A percentile compares a stretch with the other conserved stretches of the same genome.
Conservation (phyloP, 1,140 invertebrate species). For the Lasioglossum baleicum region DNA sequence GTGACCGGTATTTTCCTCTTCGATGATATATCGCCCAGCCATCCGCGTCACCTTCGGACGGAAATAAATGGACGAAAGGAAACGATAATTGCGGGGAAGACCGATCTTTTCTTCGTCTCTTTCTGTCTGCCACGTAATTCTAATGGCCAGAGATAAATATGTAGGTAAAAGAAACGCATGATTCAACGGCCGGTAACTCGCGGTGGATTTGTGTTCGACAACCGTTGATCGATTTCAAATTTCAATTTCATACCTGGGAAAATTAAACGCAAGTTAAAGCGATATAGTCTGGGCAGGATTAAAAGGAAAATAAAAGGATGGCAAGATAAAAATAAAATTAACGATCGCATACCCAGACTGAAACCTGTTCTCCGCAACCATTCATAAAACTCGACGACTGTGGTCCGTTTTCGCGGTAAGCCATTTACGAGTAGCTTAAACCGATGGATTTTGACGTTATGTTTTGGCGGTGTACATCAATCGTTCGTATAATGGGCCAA, state of each 20-base stretch:
- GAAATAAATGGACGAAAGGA: conserved; percentile 3
- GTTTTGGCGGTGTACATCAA: too few relatives aligned
- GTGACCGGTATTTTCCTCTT: background rate
- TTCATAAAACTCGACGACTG: conserved; percentile 35
- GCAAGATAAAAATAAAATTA: conserved; percentile 15
- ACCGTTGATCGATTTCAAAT: background rate
- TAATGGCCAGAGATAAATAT: too few relatives aligned
- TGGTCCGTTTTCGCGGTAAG: background rate
- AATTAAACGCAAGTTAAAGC: background rate
- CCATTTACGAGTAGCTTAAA: conserved; percentile 10
- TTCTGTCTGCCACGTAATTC: too few relatives aligned
- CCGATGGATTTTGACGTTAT: background rate
- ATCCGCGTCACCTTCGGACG: background rate
- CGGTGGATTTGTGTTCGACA: too few relatives aligned
- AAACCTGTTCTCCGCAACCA: conserved; percentile 26
- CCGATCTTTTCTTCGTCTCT: background rate
- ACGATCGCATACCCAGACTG: background rate
- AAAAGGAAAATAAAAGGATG: conserved; percentile 54
- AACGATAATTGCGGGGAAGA: background rate
- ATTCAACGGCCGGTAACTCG: background rate
- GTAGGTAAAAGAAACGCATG: too few relatives aligned
- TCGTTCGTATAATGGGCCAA: too few relatives aligned
- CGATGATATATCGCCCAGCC: background rate
- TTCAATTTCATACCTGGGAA: background rate
- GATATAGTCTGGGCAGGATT: background rate